Evolutionary conservation across 1,140 invertebrate genomes (phyloP).

Genomic region (Drosophila ercepeae): DNA sequence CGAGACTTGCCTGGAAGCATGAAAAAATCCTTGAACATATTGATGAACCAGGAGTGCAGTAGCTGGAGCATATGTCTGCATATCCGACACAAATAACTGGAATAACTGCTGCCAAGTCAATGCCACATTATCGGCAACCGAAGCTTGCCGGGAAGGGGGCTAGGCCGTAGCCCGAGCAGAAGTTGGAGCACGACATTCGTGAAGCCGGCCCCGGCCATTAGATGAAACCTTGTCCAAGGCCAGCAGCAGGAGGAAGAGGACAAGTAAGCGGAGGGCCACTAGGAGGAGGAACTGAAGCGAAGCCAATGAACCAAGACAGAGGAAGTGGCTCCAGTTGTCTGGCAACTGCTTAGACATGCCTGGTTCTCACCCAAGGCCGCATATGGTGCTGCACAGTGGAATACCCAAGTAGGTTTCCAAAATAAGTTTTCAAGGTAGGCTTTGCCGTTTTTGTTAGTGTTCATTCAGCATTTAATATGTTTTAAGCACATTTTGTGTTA

Average conservation of each 20-base stretch:
- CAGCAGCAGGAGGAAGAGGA: slow-evolving; percentile 3
- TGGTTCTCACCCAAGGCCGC: slow-evolving; percentile 35
- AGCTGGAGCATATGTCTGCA: slow-evolving; percentile 46
- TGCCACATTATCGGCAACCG: slow-evolving; percentile 27
- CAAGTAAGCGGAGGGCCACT: neutral
- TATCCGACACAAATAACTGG: slow-evolving; percentile 62
- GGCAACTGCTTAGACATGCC: slow-evolving; percentile 34
- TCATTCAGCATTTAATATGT: neutral
- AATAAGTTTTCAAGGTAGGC: too few species aligned
- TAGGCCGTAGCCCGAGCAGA: neutral
- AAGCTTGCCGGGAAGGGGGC: neutral
- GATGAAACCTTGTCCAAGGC: slow-evolving; percentile 35
- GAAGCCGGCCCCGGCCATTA: slow-evolving; percentile 36
- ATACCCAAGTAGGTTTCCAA: neutral
- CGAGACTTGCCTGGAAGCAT: slow-evolving; percentile 54
- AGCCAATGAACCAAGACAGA: neutral
- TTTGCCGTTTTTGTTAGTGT: neutral
- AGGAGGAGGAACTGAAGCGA: neutral
- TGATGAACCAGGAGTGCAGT: slow-evolving; percentile 75
- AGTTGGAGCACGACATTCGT: slow-evolving; percentile 24
- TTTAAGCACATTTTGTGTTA: neutral
- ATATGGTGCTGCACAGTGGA: slow-evolving; percentile 24
- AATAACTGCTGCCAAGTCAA: slow-evolving; percentile 56
- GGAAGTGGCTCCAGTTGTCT: slow-evolving; percentile 42
- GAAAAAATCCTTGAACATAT: slow-evolving; percentile 81